Base-by-base conservation (phyloP, 2,797 vertebrate species). In the Avahi laniger region DNA sequence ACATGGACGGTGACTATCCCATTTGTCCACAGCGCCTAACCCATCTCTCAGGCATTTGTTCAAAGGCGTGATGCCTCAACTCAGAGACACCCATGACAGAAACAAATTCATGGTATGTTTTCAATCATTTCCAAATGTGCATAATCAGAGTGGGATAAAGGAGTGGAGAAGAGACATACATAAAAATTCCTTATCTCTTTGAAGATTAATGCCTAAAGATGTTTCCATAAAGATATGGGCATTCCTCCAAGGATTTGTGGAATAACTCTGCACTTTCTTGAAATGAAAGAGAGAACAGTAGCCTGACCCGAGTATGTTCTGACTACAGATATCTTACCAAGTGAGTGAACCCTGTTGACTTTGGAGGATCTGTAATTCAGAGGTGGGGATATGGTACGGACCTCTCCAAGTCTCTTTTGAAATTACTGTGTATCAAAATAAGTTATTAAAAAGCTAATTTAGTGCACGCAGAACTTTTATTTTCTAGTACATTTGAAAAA, bases 41-140 rank as follows among this genome's bases (percentile, higher is more conserved):
- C 57, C 70, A 26, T 80, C 50, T 81, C 89, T 20, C 30, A 82
- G 54, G 46, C 67, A 48, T 48, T 57, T 30, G 30, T 75, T 97
- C 24, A 46, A 80, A 84, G 73, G 46, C 65, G 1, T 4, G 14
- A 89, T 12, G 6, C 33, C 48, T 43, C 59, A 43, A 9, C 22
- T 70, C 46, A 63, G 85, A 95, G 70, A 92, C 4, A 70, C 57
- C 4, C 28, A 78, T 54, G 59, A 96, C 91, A 70, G 83, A 89
- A 95, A 63, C 30, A 65, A 83, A 38, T n/a, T 30, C n/a, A 11
- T 38, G 50, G 38, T 46, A n/a, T 81, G 50, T 87, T 90, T 94
- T 81, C 46, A 61, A 2, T 92, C 50, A 75, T 85, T 87, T 94
- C 48, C 76, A 83, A 95, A 54, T 26, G n/a, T 15, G 14, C 48